Conservation (phyloP, 2,113 vertebrate species). For the Chinchilla lanigera region DNA sequence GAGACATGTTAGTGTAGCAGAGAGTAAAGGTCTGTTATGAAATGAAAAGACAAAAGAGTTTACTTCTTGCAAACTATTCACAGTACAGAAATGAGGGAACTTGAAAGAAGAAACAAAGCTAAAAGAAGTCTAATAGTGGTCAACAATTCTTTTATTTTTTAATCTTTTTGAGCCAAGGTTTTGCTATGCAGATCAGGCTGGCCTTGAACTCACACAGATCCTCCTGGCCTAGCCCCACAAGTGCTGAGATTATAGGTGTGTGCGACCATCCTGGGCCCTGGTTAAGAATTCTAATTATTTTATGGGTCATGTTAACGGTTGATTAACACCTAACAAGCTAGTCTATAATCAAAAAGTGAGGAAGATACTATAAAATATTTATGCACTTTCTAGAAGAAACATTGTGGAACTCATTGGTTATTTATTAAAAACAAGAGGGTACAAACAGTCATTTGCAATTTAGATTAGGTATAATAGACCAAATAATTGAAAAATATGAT, state of each 20-base stretch:
- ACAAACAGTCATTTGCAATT: neutral
- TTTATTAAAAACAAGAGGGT: neutral
- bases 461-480: neutral
- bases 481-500: neutral
- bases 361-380: neutral
- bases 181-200: no score
- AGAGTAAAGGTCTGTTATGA: neutral
- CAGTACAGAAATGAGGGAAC: neutral
- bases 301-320: neutral
- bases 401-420: neutral
- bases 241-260: no score
- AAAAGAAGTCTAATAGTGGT: neutral
- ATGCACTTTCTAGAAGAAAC: neutral
- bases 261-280: no score
- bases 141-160: neutral
- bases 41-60: neutral
- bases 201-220: no score
- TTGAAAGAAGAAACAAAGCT: neutral
- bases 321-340: neutral
- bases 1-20: neutral
- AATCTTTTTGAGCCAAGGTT: no score
- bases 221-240: no score
- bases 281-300: neutral
- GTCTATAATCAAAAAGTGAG: neutral
- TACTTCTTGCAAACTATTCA: neutral